Conservation (phyloP, 2,113 vertebrate species). For the Crotalus viridis region DNA sequence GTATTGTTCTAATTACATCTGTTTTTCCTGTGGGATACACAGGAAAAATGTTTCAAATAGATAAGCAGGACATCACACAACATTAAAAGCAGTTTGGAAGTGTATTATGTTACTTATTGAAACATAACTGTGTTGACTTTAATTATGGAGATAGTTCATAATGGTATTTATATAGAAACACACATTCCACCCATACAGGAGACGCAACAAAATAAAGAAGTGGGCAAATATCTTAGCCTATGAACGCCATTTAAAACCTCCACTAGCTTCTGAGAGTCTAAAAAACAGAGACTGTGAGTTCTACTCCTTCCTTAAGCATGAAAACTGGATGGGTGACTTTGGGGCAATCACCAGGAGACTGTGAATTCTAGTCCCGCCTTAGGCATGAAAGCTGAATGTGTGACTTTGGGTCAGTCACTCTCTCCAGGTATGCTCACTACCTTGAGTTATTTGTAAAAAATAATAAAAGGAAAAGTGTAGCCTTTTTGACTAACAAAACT, state of each 20-base stretch:
- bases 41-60: constrained; percentile 68
- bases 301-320: background rate
- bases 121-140: background rate
- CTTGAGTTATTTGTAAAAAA: background rate
- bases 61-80: constrained; percentile 64
- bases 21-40: constrained; percentile 66
- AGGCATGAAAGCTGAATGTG: too few relatives aligned
- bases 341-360: too few relatives aligned
- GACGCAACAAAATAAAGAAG: background rate
- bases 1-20: constrained; percentile 66
- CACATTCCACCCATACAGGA: background rate
- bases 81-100: constrained; percentile 5
- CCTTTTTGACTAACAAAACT: background rate
- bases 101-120: background rate
- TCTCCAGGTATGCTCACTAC: background rate
- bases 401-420: background rate
- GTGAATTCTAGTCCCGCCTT: too few relatives aligned
- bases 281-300: background rate
- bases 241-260: background rate
- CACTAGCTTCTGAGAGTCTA: background rate
- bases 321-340: too few relatives aligned
- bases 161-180: constrained; percentile 17
- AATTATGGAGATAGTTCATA: constrained; percentile 12
- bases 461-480: background rate
- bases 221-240: background rate